Evolutionary conservation across 2,113 vertebrate genomes (phyloP).

Genomic region (Morphnarchus princeps): DNA sequence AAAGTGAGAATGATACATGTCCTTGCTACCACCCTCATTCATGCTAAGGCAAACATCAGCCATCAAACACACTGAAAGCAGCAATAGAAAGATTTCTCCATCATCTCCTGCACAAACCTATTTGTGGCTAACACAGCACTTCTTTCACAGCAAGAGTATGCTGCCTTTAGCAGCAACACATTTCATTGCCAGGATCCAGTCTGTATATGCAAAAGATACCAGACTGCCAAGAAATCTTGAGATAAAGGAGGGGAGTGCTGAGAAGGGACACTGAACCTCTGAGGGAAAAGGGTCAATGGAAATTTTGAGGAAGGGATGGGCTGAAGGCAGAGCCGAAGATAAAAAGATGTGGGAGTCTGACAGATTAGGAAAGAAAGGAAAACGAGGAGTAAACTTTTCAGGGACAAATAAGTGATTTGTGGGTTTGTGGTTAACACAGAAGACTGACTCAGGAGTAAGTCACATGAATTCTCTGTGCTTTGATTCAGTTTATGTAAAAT

Average conservation of each 20-base stretch:
- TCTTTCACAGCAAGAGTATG: background rate
- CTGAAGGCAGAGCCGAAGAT: background rate
- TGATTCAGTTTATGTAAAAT: background rate
- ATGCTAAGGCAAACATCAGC: background rate
- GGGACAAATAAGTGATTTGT: background rate
- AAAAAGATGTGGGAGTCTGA: background rate
- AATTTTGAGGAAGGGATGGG: background rate
- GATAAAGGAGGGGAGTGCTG: background rate
- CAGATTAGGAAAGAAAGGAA: background rate
- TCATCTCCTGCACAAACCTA: background rate
- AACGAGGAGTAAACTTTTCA: background rate
- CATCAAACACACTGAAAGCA: background rate
- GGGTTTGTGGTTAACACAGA: background rate
- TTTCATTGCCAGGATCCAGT: background rate
- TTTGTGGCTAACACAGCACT: background rate
- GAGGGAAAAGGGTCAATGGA: background rate
- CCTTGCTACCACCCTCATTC: background rate
- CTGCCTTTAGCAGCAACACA: background rate
- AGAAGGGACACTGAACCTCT: background rate
- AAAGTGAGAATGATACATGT: background rate
- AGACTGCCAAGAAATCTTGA: background rate
- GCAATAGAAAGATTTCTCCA: background rate
- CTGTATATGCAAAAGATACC: background rate
- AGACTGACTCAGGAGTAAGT: background rate
- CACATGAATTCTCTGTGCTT: background rate